Percentiles rank a stretch among this genome's conserved stretches.
These are phyloP conservation scores for Umimayanthus kanabou DNA, from an alignment of 92 coral and sea anemone genomes.

Conservation along the genomic window DNA sequence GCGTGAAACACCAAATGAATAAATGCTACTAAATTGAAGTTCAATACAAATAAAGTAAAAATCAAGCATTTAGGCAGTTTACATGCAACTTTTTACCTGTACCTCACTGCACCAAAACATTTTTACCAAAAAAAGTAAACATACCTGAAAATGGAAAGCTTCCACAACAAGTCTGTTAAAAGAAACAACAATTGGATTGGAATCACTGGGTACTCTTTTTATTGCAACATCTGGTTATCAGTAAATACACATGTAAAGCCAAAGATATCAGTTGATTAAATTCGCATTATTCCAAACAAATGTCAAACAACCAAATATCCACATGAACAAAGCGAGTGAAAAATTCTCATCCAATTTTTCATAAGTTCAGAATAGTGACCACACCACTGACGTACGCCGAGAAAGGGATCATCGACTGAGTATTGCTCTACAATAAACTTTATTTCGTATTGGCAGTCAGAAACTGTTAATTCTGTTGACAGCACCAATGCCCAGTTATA, in stretches of 20 bases:
- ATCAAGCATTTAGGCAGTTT: background rate
- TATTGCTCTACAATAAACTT: too few species aligned
- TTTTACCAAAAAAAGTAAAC: background rate
- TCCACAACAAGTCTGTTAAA: conserved; percentile 71
- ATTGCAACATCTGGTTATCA: background rate
- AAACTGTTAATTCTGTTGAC: too few species aligned
- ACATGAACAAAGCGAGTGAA: too few species aligned
- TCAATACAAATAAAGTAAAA: background rate
- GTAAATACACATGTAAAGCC: background rate
- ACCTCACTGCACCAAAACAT: background rate
- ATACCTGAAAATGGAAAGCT: conserved; percentile 92
- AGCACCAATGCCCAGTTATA: too few species aligned
- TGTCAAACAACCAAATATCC: background rate
- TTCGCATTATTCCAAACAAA: background rate
- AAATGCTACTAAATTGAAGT: background rate
- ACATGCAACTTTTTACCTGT: background rate
- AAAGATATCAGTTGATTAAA: background rate
- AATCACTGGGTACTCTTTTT: background rate
- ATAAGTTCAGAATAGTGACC: too few species aligned
- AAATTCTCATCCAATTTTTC: too few species aligned
- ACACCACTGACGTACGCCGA: too few species aligned
- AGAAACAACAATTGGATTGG: background rate
- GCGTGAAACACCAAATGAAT: background rate
- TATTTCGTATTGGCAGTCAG: too few species aligned
- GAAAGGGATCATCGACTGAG: too few species aligned